These are phyloP conservation scores for Atractosteus spatula DNA, from an alignment of 2,113 vertebrate species.

Conservation along the genomic window DNA sequence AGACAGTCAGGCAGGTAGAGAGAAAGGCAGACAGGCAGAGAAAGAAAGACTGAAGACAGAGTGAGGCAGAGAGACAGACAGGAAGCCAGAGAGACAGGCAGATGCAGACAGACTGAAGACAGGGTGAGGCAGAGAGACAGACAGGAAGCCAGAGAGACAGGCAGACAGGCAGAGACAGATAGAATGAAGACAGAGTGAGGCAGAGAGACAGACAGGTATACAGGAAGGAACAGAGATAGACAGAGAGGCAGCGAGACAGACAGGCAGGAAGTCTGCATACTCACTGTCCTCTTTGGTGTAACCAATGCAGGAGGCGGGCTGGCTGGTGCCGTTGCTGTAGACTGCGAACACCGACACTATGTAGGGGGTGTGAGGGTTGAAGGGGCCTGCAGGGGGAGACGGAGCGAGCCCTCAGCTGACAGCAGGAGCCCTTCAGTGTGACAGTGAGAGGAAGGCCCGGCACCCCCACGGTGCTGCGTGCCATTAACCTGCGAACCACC, in stretches of 20 bases:
- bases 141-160: too few species aligned
- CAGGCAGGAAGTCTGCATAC: constrained; percentile 1
- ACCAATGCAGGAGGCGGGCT: constrained; percentile 35
- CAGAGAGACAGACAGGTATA: neutral
- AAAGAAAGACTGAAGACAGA: too few species aligned
- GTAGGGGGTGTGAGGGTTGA: constrained; percentile 43
- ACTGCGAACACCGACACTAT: constrained; percentile 54
- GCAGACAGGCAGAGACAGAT: too few species aligned
- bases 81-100: too few species aligned
- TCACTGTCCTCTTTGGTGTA: constrained; percentile 54
- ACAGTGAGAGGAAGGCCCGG: neutral
- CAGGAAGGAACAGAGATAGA: neutral
- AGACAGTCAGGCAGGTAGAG: too few species aligned
- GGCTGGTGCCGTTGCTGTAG: constrained; percentile 9
- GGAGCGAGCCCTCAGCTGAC: neutral
- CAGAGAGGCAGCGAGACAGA: neutral
- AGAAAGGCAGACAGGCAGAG: too few species aligned
- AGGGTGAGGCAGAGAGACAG: too few species aligned
- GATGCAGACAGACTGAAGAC: neutral
- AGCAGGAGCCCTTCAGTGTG: neutral
- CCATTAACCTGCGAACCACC: too few species aligned
- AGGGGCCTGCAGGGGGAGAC: constrained; percentile 58
- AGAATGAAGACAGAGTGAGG: too few species aligned
- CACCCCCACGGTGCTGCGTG: too few species aligned
- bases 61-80: too few species aligned